Conservation (phyloP, 2,797 vertebrate genomes). For the Helicolenus hilgendorfi region DNA sequence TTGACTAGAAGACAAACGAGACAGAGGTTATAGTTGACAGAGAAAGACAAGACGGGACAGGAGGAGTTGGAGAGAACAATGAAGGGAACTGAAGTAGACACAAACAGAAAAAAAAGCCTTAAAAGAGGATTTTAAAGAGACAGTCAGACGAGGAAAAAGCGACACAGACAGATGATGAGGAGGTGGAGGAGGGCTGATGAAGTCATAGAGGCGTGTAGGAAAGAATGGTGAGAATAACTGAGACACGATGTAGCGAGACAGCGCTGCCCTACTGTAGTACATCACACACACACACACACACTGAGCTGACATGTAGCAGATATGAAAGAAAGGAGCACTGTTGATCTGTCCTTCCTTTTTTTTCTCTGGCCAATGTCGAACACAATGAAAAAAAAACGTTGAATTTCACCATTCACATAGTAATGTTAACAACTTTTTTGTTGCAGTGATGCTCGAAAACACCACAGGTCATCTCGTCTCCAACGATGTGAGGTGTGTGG, state of each 20-base stretch:
- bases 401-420: not conserved
- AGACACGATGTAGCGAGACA: conserved; percentile 69
- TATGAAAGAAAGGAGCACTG: conserved; percentile 13
- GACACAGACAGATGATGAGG: conserved; percentile 75
- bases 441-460: not conserved
- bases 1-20: conserved; percentile 14
- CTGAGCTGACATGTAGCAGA: conserved; percentile 30
- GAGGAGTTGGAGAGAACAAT: not conserved
- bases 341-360: conserved; percentile 35
- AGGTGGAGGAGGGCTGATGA: conserved; percentile 73
- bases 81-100: not conserved
- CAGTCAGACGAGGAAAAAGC: conserved; percentile 38
- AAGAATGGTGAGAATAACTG: conserved; percentile 76
- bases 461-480: not conserved
- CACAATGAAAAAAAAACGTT: not conserved
- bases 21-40: not conserved
- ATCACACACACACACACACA: conserved; percentile 51
- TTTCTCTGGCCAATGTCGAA: not conserved
- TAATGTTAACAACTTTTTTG: not conserved
- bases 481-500: not conserved
- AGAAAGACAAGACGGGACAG: not conserved
- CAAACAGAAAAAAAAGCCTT: not conserved
- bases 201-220: conserved; percentile 70
- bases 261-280: conserved; percentile 41
- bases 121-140: conserved; percentile 26